Conservation (phyloP, 2,113 vertebrate species). For the Gymnogyps californianus region DNA sequence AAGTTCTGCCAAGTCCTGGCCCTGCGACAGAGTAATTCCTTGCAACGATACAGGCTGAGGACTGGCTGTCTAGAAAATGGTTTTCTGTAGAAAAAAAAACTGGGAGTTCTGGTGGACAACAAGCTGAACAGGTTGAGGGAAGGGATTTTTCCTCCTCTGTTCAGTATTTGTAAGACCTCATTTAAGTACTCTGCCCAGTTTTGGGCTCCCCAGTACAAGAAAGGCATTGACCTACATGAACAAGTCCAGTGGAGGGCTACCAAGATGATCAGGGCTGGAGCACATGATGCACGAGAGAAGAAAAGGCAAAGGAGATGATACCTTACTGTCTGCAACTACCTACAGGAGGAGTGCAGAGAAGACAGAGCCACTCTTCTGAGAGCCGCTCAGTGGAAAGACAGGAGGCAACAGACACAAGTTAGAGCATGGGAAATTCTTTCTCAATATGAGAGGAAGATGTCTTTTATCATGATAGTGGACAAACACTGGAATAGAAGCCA, state of each 20-base stretch:
- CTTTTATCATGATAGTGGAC: not conserved
- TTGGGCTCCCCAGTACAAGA: not conserved
- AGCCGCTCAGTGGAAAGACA: not conserved
- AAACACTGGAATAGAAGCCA: not conserved
- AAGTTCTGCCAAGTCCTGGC: not conserved
- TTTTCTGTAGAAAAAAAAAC: not conserved
- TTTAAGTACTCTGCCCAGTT: not conserved
- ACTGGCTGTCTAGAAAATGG: not conserved
- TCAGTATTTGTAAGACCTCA: not conserved
- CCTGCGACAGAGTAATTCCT: not conserved
- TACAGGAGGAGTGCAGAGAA: not conserved
- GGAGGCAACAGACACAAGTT: not conserved
- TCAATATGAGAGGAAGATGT: not conserved
- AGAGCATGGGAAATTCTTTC: not conserved
- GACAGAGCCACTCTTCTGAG: not conserved
- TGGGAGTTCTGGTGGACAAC: not conserved
- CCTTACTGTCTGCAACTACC: not conserved
- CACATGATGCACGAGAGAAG: not conserved
- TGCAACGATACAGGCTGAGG: not conserved
- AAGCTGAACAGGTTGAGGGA: not conserved
- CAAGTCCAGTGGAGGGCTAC: not conserved
- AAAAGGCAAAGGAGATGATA: not conserved
- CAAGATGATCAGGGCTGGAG: not conserved
- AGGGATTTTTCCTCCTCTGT: not conserved
- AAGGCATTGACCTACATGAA: not conserved